Conservation (phyloP, 2,113 vertebrate genomes). For the Coracopsis vasa region DNA sequence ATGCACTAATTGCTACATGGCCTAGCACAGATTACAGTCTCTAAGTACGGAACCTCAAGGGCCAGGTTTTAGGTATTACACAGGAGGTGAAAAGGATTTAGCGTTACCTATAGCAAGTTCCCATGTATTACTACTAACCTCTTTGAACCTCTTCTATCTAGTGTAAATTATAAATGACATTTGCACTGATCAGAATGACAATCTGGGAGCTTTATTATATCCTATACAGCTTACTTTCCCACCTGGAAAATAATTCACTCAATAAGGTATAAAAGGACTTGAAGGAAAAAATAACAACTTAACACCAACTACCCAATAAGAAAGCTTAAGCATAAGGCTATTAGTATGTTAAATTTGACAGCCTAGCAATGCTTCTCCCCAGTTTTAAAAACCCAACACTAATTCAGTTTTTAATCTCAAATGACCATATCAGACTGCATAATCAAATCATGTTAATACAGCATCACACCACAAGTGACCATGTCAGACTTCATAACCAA, state of each 20-base stretch:
- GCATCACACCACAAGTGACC: neutral
- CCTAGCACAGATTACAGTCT: neutral
- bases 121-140: neutral
- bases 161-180: conserved; percentile 1
- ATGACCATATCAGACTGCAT: neutral
- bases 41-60: neutral
- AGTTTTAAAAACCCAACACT: neutral
- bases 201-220: neutral
- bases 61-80: neutral
- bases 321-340: neutral
- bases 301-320: neutral
- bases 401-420: neutral
- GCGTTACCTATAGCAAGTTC: neutral
- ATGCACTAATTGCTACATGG: neutral
- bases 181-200: neutral
- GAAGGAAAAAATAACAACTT: neutral
- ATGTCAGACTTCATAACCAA: neutral
- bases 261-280: neutral
- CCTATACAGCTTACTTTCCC: neutral
- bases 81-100: neutral
- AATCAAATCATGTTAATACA: neutral
- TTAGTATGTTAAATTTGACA: neutral
- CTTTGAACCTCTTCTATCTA: neutral
- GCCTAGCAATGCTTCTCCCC: neutral
- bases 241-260: neutral